Base-by-base conservation (phyloP, 1,140 invertebrate species). In the Lepidurus couesii region DNA sequence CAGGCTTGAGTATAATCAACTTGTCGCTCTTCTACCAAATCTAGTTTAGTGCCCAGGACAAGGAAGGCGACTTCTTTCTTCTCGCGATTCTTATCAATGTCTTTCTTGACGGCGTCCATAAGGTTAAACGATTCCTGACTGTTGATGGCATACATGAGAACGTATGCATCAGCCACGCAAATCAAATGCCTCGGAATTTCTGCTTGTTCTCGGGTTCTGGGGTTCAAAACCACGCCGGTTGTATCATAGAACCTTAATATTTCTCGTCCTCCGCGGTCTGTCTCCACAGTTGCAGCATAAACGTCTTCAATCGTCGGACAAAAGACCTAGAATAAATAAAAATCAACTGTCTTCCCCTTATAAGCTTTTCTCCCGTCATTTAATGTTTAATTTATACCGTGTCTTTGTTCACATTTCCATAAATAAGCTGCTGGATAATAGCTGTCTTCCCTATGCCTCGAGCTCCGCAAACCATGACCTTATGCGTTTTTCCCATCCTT, bases 221-320 rank as follows among this genome's bases (percentile, higher is more conserved):
- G 76, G 75, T 80, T 81, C 24, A 76, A 76, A 11, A 88, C 86
- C 43, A 73, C 78, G 8, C 95, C 95, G 74, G 93, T 94, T 21
- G 95, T 96, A 82, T 98, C 96, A 86, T 96, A 98, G 84, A 98
- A 96, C 83, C 94, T 89, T 1, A 98, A 86, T 82, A 93, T 94
- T 86, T 98, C 95, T 83, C 92, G 92, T 0, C 90, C 90, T 1
- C 95, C 94, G 81, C 95, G 86, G 81, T 97, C 96, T 0, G 92
- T 97, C 85, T 98, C 96, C 74, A 98, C 92, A 82, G 92, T 92
- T 0, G 94, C 94, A 73, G 95, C 93, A 84, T 98, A 98, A 79
- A 96, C 97, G 85, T 98, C 96, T 86, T 98, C 96, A 81, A 98
- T 94, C 6, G 95, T 97, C 2, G 93, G 90, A 85, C 91, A 89